These are phyloP conservation scores for Actinemys pallida DNA, from an alignment of 2,113 vertebrate species.

Conservation along the genomic window DNA sequence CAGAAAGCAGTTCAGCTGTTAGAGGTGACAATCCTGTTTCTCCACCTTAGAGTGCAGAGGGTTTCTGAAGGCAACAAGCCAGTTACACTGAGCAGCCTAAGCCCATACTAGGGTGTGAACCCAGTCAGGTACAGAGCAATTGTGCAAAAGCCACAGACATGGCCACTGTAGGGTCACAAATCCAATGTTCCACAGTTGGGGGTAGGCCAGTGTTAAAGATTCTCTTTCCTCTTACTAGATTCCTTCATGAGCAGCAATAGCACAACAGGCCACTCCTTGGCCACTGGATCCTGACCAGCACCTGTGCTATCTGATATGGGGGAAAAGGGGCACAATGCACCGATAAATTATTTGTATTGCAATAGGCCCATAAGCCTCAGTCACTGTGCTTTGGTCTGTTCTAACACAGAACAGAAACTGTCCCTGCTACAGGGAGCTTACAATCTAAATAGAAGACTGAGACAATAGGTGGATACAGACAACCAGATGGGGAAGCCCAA, in stretches of 20 bases:
- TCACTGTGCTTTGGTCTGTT: not conserved
- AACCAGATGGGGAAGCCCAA: not conserved
- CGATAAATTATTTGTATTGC: not conserved
- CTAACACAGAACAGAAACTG: not conserved
- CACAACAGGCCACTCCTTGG: not conserved
- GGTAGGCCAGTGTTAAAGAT: not conserved
- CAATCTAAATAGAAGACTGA: not conserved
- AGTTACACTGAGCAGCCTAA: not conserved
- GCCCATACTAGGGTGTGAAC: not conserved
- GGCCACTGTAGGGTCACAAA: not conserved
- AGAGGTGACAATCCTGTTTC: not conserved
- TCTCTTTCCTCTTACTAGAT: not conserved
- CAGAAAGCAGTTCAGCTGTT: not conserved
- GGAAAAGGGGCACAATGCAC: not conserved
- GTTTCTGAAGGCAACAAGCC: not conserved
- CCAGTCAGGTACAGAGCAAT: not conserved
- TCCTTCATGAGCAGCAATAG: not conserved
- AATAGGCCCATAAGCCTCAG: not conserved
- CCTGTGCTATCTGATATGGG: not conserved
- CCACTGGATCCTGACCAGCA: not conserved
- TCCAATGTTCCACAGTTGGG: not conserved
- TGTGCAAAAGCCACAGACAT: not conserved
- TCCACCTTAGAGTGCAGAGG: not conserved
- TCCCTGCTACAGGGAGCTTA: fast-evolving
- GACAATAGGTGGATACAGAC: not conserved